Base-by-base conservation (phyloP, 2,888 invertebrate genomes). In the Catotricha subobsoleta region DNA sequence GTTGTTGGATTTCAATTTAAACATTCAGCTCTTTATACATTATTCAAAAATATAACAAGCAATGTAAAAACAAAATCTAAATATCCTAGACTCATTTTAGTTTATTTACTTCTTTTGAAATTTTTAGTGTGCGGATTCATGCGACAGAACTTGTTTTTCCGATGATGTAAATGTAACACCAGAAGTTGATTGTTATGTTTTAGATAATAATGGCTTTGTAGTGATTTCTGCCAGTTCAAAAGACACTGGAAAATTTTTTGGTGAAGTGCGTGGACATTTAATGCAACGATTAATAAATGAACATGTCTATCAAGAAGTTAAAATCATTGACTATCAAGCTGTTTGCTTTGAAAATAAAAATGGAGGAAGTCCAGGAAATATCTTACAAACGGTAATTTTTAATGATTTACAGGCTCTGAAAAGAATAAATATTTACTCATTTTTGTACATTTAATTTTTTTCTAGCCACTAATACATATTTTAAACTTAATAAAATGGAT, bases 121-220 rank as follows among this genome's bases (percentile, higher is more conserved):
- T n/a, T n/a, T 43, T 19, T 23, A 50, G 47, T 50, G 49, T 38
- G 45, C 39, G 27, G 50, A 49, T 20, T 20, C 19, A 1, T 74
- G 74, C 48, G 47, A 59, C n/a, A 64, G 64, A 45, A 68, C 74
- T 0, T 78, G 78, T 52, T 68, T 67, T 28, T 71, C 76, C 2
- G 72, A 72, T 34, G 71, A 71, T 43, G 68, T 81, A n/a, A 16
- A 6, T 25, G 18, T 7, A 10, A 18, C 16, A 16, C 15, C 25
- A 23, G 40, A 33, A 12, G 10, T 35, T 56, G 78, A 80, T 45
- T 91, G 91, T 53, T 91, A 76, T 54, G 68, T 92, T 30, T 65
- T 92, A 29, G 92, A 92, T 58, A 86, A 84, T 58, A 86, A 90
- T 54, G 92, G 87, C 3, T 92, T 81, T 66, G 71, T 91, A 15